These are phyloP conservation scores for Pachyuromys duprasi DNA, from an alignment of 2,797 vertebrate species.

Conservation along the genomic window DNA sequence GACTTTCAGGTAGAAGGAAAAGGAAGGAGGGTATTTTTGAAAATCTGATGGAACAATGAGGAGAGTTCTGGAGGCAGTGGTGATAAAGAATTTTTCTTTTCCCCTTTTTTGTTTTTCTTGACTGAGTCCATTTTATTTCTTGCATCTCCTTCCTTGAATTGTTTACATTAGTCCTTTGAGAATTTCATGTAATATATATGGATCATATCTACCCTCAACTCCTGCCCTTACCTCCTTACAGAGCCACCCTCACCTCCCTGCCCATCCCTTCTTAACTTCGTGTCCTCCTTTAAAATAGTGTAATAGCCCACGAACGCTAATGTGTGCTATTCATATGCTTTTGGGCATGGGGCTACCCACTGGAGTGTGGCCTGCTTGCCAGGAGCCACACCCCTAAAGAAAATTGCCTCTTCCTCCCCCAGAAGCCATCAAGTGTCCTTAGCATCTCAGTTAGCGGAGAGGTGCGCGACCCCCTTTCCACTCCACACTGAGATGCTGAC, in stretches of 20 bases:
- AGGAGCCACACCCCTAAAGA: background rate
- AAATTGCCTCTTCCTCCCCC: background rate
- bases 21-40: background rate
- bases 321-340: too few relatives aligned
- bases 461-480: too few relatives aligned
- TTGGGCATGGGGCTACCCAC: background rate
- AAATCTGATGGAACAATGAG: background rate
- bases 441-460: background rate
- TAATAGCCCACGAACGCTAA: too few relatives aligned
- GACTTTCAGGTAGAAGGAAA: background rate
- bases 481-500: background rate
- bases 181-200: background rate
- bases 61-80: background rate
- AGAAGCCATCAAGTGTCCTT: background rate
- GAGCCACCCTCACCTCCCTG: background rate
- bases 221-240: background rate
- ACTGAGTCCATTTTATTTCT: background rate
- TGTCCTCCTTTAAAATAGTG: too few relatives aligned
- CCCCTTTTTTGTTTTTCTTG: background rate
- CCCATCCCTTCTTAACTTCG: background rate
- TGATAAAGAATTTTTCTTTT: background rate
- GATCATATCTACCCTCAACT: background rate
- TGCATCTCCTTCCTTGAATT: background rate
- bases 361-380: background rate
- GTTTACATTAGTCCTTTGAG: background rate